Percentiles rank a stretch among this genome's conserved stretches.
Conservation (phyloP, 2,888 invertebrate genomes). For the Orthosia gothica region DNA sequence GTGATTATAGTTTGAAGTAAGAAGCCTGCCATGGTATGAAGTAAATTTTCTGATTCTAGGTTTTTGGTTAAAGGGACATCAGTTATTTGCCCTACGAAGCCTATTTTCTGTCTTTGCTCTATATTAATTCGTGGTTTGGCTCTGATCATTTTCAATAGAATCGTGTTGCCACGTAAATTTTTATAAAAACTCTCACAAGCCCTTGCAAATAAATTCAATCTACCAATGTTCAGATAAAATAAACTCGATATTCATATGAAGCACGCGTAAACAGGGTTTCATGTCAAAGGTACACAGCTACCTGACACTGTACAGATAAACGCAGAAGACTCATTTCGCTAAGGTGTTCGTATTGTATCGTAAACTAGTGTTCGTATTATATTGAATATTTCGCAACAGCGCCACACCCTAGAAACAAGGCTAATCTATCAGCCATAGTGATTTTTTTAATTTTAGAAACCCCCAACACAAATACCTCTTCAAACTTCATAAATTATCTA, state of each 20-base stretch:
- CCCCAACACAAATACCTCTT: too few relatives aligned
- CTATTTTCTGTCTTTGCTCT: not conserved
- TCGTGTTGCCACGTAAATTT: not conserved
- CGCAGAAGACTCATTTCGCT: not conserved
- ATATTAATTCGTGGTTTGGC: too few relatives aligned
- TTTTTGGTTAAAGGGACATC: not conserved
- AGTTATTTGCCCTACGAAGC: not conserved
- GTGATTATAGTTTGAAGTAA: not conserved
- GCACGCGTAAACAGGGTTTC: constrained; percentile 9
- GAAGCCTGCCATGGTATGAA: not conserved
- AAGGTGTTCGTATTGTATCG: too few relatives aligned
- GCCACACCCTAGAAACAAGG: too few relatives aligned
- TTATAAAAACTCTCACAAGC: not conserved
- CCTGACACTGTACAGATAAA: not conserved
- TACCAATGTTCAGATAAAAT: constrained; percentile 30
- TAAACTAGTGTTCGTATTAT: too few relatives aligned
- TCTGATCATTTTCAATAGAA: not conserved
- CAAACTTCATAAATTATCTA: too few relatives aligned
- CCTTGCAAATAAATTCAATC: constrained; percentile 23
- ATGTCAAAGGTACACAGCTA: not conserved
- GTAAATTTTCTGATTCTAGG: not conserved
- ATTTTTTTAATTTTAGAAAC: too few relatives aligned
- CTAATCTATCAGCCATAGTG: too few relatives aligned
- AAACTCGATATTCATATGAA: constrained; percentile 26
- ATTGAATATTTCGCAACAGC: too few relatives aligned